A percentile compares a stretch with the other conserved stretches of the same genome.
These are phyloP conservation scores for Martes martes DNA, from an alignment of 2,113 vertebrate species.

Conservation along the genomic window DNA sequence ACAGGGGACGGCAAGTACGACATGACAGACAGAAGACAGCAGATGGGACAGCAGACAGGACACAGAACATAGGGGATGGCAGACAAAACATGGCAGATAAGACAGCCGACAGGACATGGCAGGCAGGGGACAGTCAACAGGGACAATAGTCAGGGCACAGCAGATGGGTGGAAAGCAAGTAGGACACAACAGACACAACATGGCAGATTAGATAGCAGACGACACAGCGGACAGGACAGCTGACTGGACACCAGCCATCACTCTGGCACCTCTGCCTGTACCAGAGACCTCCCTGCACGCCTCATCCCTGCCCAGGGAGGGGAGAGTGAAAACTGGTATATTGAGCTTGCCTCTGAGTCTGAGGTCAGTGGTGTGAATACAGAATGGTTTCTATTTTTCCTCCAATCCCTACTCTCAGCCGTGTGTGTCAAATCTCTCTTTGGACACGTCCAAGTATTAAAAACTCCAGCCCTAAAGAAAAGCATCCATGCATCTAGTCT, in stretches of 20 bases:
- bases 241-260: not conserved
- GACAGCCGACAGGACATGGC: not conserved
- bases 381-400: not conserved
- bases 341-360: not conserved
- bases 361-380: not conserved
- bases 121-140: not conserved
- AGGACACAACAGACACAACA: not conserved
- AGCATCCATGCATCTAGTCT: not conserved
- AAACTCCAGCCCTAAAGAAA: not conserved
- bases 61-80: no score
- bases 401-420: not conserved
- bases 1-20: no score
- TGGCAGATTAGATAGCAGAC: not conserved
- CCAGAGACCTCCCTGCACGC: no score
- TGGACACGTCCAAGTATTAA: not conserved
- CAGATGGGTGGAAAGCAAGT: not conserved
- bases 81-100: not conserved
- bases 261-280: not conserved
- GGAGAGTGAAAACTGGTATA: rapidly evolving
- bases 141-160: no score
- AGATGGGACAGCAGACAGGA: not conserved
- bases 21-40: not conserved
- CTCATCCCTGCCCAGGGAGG: rapidly evolving
- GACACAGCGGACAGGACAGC: not conserved
- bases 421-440: not conserved